Conservation (phyloP, 2,113 vertebrate species). For the Cryptotis parvus region DNA sequence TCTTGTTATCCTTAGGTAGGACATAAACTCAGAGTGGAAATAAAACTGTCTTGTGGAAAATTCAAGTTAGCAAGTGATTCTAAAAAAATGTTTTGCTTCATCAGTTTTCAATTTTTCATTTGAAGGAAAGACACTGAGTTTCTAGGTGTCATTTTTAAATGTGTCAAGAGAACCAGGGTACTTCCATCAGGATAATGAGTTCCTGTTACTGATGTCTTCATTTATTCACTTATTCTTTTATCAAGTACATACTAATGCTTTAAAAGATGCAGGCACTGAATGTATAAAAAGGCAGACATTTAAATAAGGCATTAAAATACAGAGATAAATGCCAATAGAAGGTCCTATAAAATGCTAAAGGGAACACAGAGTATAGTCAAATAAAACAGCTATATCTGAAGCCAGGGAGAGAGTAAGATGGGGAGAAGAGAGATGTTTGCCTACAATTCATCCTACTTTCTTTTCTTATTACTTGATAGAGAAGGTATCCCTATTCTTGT, state of each 20-base stretch:
- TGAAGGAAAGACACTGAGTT: conserved; percentile 26
- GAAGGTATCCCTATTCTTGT: background rate
- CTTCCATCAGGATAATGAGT: background rate
- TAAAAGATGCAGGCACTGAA: background rate
- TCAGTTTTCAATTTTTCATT: conserved; percentile 55
- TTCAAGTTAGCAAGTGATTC: conserved; percentile 10
- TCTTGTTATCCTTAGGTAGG: background rate
- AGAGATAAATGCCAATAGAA: conserved; percentile 48
- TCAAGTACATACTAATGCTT: conserved; percentile 27
- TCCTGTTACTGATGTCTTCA: conserved; percentile 48
- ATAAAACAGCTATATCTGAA: conserved; percentile 22
- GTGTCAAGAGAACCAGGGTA: background rate
- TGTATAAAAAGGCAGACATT: background rate
- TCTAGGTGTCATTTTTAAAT: conserved; percentile 53
- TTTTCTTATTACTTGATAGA: conserved; percentile 7
- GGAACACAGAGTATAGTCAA: background rate
- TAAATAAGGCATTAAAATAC: conserved; percentile 46
- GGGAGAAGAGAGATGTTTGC: background rate
- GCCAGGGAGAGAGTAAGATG: background rate
- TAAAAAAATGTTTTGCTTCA: conserved; percentile 15
- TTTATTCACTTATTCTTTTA: conserved; percentile 19
- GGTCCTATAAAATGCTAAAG: conserved; percentile 18
- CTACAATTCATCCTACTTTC: background rate
- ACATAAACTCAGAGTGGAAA: background rate
- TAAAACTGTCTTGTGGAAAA: background rate